Evolutionary conservation across 2,113 vertebrate genomes (phyloP).

Genomic region (Eolophus roseicapilla): DNA sequence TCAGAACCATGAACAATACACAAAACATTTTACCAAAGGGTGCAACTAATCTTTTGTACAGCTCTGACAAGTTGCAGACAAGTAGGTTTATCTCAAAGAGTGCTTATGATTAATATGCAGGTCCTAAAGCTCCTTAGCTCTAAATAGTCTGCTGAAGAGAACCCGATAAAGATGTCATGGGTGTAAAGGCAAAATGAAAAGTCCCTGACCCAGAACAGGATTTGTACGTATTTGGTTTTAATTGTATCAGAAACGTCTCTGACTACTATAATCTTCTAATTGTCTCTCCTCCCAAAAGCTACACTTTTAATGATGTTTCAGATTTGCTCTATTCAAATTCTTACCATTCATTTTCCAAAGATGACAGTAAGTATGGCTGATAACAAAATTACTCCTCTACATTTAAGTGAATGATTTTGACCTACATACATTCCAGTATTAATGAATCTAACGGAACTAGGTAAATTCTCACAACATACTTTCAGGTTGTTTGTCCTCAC

Average conservation of each 20-base stretch:
- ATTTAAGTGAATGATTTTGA: neutral
- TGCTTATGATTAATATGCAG: slow-evolving; percentile 70
- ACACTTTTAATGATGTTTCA: neutral
- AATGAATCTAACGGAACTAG: neutral
- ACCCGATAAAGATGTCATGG: slow-evolving; percentile 73
- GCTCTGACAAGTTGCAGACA: slow-evolving; percentile 75
- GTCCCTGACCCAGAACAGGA: slow-evolving; percentile 74
- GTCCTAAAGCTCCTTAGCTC: slow-evolving; percentile 76
- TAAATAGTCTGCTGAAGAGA: slow-evolving; percentile 61
- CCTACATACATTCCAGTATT: neutral
- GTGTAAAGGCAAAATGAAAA: neutral
- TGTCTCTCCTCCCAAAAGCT: neutral
- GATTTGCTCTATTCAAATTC: neutral
- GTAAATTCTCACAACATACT: neutral
- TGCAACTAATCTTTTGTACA: slow-evolving; percentile 69
- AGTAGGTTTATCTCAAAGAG: slow-evolving; percentile 75
- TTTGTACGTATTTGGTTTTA: slow-evolving; percentile 72
- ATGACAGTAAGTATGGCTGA: neutral
- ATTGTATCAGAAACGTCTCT: slow-evolving; percentile 65
- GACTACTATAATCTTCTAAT: slow-evolving; percentile 63
- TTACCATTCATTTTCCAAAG: neutral
- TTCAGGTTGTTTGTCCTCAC: neutral
- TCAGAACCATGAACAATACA: slow-evolving; percentile 67
- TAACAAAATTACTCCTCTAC: neutral
- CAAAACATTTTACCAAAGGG: slow-evolving; percentile 69